Evolutionary conservation across 2,113 vertebrate species (phyloP).

Genomic region (Otolemur garnettii): DNA sequence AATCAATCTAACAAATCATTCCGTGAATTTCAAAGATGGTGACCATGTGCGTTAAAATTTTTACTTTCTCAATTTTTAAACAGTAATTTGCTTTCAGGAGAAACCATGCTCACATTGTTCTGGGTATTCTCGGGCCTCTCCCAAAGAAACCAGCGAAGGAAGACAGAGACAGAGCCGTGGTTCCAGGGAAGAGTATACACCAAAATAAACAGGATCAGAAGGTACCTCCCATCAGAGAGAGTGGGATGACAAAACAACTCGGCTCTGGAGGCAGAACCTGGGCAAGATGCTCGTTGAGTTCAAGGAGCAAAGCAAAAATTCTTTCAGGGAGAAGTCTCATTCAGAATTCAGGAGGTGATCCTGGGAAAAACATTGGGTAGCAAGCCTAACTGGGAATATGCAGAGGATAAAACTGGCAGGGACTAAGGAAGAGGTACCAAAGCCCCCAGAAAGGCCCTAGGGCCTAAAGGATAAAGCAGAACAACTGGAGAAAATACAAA

Average conservation of each 20-base stretch:
- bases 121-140: neutral
- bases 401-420: neutral
- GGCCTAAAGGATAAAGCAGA: neutral
- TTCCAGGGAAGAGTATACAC: neutral
- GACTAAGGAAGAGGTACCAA: neutral
- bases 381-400: neutral
- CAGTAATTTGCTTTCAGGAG: slow-evolving; percentile 12
- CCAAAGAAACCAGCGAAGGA: neutral
- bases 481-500: neutral
- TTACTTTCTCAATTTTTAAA: slow-evolving; percentile 5
- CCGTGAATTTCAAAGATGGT: neutral
- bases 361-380: slow-evolving; percentile 24
- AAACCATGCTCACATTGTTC: neutral
- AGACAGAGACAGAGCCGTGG: neutral
- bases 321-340: neutral
- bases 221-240: neutral
- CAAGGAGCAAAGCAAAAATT: slow-evolving; percentile 25
- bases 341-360: slow-evolving; percentile 3
- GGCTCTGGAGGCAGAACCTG: neutral
- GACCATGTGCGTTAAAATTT: slow-evolving; percentile 6
- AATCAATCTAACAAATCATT: slow-evolving; percentile 48
- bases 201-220: neutral
- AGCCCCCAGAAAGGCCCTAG: accelerated
- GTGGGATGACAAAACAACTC: neutral
- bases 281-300: neutral